A percentile compares a stretch with the other conserved stretches of the same genome.
phyloP scores from a whole-genome alignment of 2,113 vertebrate genomes.

The Motacilla alba region DNA sequence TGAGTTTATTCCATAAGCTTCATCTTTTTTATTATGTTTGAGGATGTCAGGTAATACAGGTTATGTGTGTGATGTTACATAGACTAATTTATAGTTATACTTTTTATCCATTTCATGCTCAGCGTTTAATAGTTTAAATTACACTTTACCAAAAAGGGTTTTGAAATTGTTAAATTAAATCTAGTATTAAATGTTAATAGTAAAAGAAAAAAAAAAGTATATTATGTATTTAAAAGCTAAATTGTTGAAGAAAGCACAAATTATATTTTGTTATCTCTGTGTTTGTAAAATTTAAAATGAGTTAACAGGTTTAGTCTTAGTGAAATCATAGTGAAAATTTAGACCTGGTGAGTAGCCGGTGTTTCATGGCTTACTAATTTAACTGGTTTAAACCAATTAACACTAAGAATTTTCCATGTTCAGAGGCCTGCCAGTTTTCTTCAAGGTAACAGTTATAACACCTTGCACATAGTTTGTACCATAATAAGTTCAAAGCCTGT shows the following conservation, averaged over 20 bases:
- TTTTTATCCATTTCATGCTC: not conserved
- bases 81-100: not conserved
- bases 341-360: not conserved
- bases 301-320: not conserved
- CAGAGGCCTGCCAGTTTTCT: not conserved
- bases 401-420: not conserved
- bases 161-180: not conserved
- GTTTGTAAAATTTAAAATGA: not conserved
- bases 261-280: not conserved
- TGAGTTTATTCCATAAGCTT: not conserved
- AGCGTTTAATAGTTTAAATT: not conserved
- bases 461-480: not conserved
- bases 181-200: not conserved
- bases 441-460: not conserved
- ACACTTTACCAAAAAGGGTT: not conserved
- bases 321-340: not conserved
- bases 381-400: not conserved
- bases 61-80: not conserved
- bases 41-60: not conserved
- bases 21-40: not conserved
- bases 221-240: not conserved
- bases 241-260: not conserved
- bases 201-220: not conserved
- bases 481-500: not conserved
- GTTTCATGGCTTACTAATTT: not conserved